A percentile compares a stretch with the other conserved stretches of the same genome.
Evolutionary conservation across 2,888 invertebrate genomes (phyloP).

Genomic region (Yponomeuta cagnagella): DNA sequence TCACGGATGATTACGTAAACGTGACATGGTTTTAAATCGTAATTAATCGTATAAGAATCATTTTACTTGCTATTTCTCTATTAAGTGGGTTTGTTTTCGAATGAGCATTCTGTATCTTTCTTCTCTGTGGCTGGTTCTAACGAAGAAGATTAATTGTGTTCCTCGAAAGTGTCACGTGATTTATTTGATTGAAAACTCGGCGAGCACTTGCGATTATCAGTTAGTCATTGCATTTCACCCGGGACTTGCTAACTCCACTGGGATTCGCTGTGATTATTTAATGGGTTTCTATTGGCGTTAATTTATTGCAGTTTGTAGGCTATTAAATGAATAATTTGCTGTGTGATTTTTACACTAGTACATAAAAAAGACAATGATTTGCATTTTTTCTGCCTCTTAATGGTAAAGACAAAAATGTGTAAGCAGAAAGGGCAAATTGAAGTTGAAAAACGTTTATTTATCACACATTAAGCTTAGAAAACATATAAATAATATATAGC

Average conservation of each 20-base stretch:
- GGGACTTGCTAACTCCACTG: not conserved
- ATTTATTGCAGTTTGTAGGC: not conserved
- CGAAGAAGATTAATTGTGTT: not conserved
- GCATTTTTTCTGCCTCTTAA: too few species aligned
- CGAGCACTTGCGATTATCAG: not conserved
- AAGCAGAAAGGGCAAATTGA: too few species aligned
- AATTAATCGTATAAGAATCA: too few species aligned
- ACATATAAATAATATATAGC: too few species aligned
- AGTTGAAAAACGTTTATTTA: too few species aligned
- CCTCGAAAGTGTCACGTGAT: slow-evolving; percentile 39
- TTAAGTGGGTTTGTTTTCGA: not conserved
- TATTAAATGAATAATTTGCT: not conserved
- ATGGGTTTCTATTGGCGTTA: not conserved
- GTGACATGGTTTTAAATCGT: too few species aligned
- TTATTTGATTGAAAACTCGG: slow-evolving; percentile 44
- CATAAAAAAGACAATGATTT: too few species aligned
- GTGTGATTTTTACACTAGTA: too few species aligned
- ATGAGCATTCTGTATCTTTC: not conserved
- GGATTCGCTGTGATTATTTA: not conserved
- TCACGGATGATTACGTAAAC: too few species aligned
- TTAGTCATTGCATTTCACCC: not conserved
- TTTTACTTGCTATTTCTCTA: too few species aligned
- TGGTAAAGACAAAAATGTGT: too few species aligned
- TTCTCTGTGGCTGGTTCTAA: not conserved
- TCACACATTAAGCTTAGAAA: too few species aligned